A percentile compares a stretch with the other conserved stretches of the same genome.
phyloP scores from a whole-genome alignment of 2,797 vertebrate species.

The Rhinatrema bivittatum region DNA sequence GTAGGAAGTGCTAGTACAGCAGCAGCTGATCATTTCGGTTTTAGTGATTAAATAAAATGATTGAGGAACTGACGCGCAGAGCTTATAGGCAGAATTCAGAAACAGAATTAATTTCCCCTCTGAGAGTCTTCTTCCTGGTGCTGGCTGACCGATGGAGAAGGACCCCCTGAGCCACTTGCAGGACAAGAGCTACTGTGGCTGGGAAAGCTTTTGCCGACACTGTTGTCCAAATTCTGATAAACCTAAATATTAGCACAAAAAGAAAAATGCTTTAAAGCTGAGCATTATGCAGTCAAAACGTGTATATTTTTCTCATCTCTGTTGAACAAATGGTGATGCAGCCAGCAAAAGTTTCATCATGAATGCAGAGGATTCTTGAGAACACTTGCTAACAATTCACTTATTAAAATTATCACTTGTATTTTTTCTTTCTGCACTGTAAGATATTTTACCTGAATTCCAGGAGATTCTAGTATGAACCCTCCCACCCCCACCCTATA shows the following conservation, averaged over 20 bases:
- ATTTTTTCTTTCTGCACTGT: no score
- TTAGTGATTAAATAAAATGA: slow-evolving; percentile 8
- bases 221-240: slow-evolving; percentile 36
- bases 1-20: slow-evolving; percentile 20
- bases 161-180: slow-evolving; percentile 9
- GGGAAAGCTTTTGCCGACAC: background rate
- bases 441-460: no score
- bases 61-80: slow-evolving; percentile 6
- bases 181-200: slow-evolving; percentile 12
- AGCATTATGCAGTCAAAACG: no score
- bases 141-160: background rate
- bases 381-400: no score
- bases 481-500: no score
- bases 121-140: slow-evolving; percentile 12
- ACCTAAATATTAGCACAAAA: slow-evolving; percentile 30
- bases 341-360: no score
- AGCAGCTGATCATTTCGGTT: slow-evolving; percentile 20
- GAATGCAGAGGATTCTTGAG: no score
- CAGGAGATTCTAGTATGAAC: no score
- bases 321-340: no score
- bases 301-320: no score
- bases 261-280: no score
- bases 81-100: slow-evolving; percentile 3
- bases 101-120: slow-evolving; percentile 8
- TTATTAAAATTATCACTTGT: no score